Evolutionary conservation across 53 echinoderm and acorn worm genomes (phyloP), one percentile per base, ranked within the genome.

Genomic region (Temnopleurus reevesii): DNA sequence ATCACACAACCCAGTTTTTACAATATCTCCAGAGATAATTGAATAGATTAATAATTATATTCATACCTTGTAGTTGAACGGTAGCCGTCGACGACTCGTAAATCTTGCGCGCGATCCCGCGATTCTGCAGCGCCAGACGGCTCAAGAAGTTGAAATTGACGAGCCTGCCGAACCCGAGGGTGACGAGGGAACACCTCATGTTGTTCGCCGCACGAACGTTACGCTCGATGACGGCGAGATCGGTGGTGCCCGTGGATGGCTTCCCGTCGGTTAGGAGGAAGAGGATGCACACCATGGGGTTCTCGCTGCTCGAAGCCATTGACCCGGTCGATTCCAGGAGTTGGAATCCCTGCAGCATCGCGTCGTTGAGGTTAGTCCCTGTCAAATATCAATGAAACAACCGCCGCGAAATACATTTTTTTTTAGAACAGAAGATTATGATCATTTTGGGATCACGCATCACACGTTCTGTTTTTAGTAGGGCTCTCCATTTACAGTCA

Each of bases 211-310:
- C 59, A 47, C 91, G 84, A 21, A 93, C 93, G 66, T 96, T 99
- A 3, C 58, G 31, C 46, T 96, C 94, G 55, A 99, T 99, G 25
- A 77, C 41, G 45, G 83, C 65, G 23, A 84, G 53, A 57, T 92
- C 91, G 15, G 90, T 82, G 5, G 89, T 94, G 13, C 96, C 99
- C 0, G 57, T 86, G 0, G 99, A 92, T 18, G 99, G 96, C n/a
- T 90, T 92, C 15, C 99, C 99, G 57, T 99, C 99, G 1, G 99
- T 96, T 21, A 99, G 92, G n/a, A 99, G 66, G 79, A 99, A 95
- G 28, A 99, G 83, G 45, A 99, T 93, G 55, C 94, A 99, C 49
- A 95, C 92, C 4, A 92, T 89, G 6, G 96, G 96, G 71, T 91
- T 90, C 12, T 91, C 81, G 28, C 81, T 79, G 35, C 53, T 53